These are phyloP conservation scores for Proctacanthus coquilletti DNA, from an alignment of 1,140 invertebrate species.

Conservation along the genomic window DNA sequence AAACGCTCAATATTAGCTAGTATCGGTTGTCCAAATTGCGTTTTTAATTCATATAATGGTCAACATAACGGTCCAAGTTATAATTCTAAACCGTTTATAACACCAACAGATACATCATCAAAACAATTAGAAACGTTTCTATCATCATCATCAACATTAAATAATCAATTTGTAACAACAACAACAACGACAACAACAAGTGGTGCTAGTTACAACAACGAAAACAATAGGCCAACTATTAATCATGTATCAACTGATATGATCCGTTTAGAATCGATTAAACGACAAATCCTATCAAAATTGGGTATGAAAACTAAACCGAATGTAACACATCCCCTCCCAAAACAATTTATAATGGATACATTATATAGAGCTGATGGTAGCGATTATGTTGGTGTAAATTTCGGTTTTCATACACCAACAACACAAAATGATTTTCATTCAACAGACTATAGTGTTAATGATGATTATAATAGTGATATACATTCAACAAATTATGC, in stretches of 20 bases:
- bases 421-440: background rate
- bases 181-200: conserved; percentile 9
- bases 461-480: too few relatives aligned
- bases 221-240: conserved; percentile 3
- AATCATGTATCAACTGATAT: conserved; percentile 31
- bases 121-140: conserved; percentile 14
- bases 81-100: too few relatives aligned
- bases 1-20: conserved; percentile 2
- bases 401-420: conserved; percentile 3
- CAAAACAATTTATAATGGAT: conserved; percentile 49
- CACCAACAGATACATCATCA: conserved; percentile 6
- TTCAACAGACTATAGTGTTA: background rate
- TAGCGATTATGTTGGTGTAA: conserved; percentile 1
- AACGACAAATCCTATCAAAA: conserved; percentile 58
- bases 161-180: conserved; percentile 13
- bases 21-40: conserved; percentile 3
- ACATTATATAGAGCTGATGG: conserved; percentile 46
- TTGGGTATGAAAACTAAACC: conserved; percentile 50
- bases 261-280: conserved; percentile 55
- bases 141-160: conserved; percentile 11
- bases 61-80: too few relatives aligned
- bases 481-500: too few relatives aligned
- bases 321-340: conserved; percentile 49
- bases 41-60: too few relatives aligned
- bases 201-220: background rate